Evolutionary conservation across 2,797 vertebrate genomes (phyloP), one percentile per base, ranked within the genome.

Genomic region (Vipera latastei): DNA sequence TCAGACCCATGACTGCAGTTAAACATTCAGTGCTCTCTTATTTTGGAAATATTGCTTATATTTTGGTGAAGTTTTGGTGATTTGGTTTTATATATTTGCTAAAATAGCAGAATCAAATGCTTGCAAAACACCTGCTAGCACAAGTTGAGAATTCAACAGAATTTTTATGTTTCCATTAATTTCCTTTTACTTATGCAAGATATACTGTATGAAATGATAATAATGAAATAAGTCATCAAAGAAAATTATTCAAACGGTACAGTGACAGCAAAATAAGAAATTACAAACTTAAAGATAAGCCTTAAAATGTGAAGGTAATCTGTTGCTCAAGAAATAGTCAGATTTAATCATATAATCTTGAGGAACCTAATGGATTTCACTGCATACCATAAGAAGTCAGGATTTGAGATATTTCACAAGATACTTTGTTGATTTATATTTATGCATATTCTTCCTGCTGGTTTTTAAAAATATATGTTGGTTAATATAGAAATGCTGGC

Each of bases 31-130:
- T 86, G 51, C 20, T 11, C 14, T 38, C 6, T 56, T 93, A 73
- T 61, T 8, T 57, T 61, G 28, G 78, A 69, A 0, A 0, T 4
- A 78, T 2, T 53, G 0, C 16, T 0, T 22, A 65, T n/a, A 16
- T 14, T 28, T 61, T 20, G 7, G 38, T 65, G 59, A 7, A 0
- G 7, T 2, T 28, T 63, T 53, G 26, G 38, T 89, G 13, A 9
- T 0, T 63, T 25, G 69, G 56, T 6, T 38, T 69, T 85, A 16
- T 32, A 8, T 57, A 85, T 91, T 32, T 4, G 6, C 4, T 59
- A 13, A 7, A 91, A 86, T 1, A 6, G 57, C 2, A 9, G 0
- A 59, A 13, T 4, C 0, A 1, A 65, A 0, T 9, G 32, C 1
- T 57, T 87, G 28, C 53, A 8, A 57, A 53, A 53, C 3, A 28